These are phyloP conservation scores for Heliconius eleuchia DNA, from an alignment of 1,140 invertebrate genomes.

Conservation along the genomic window DNA sequence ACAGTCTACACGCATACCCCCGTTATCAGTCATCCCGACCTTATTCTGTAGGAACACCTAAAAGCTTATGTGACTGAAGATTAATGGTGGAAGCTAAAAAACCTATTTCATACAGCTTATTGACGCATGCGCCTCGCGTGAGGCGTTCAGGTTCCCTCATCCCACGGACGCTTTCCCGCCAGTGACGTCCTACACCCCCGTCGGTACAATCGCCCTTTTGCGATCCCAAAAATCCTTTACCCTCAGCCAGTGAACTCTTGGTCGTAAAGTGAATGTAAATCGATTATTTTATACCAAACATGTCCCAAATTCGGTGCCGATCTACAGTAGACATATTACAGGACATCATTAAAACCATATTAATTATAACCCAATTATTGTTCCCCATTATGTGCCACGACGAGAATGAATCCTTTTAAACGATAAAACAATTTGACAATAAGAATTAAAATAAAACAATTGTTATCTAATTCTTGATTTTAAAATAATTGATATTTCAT, in stretches of 20 bases:
- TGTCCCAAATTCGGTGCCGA: conserved; percentile 39
- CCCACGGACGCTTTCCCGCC: conserved; percentile 58
- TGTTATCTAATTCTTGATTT: conserved; percentile 16
- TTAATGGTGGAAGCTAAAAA: conserved; percentile 37
- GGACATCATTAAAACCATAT: conserved; percentile 10
- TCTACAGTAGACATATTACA: conserved; percentile 41
- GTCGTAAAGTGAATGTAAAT: conserved; percentile 43
- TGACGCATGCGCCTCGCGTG: conserved; percentile 56
- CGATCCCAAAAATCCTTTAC: conserved; percentile 35
- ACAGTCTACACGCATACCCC: background rate
- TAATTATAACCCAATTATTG: conserved; percentile 26
- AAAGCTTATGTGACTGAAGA: conserved; percentile 29
- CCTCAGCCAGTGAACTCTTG: conserved; percentile 18
- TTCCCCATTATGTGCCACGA: conserved; percentile 65
- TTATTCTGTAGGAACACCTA: conserved; percentile 1
- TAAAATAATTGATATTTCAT: conserved; percentile 38
- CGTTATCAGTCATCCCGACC: background rate
- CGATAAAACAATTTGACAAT: conserved; percentile 48
- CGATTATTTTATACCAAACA: conserved; percentile 26
- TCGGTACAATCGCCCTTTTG: conserved; percentile 40
- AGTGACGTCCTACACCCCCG: conserved; percentile 49
- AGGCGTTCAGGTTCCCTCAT: conserved; percentile 43
- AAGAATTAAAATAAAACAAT: conserved; percentile 34
- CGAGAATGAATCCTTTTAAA: conserved; percentile 53
- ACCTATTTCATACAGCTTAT: conserved; percentile 43